Percentiles rank a stretch among this genome's conserved stretches.
Conservation (phyloP, 2,113 vertebrate genomes). For the Raja brachyura region DNA sequence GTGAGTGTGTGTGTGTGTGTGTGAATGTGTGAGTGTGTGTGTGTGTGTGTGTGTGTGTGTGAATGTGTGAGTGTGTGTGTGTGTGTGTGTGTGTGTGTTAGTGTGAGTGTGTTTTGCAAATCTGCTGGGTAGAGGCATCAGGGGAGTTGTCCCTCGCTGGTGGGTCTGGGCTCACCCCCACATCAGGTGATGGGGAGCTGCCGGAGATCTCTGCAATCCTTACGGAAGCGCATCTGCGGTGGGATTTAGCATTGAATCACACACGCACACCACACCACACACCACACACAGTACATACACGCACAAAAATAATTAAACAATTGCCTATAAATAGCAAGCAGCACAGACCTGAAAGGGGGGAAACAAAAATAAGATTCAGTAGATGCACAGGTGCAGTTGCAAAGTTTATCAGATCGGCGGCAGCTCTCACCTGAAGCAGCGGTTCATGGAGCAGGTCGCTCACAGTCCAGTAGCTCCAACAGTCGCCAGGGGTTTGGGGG, state of each 20-base stretch:
- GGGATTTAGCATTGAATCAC: not conserved
- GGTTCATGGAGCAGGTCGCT: not conserved
- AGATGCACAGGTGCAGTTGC: not conserved
- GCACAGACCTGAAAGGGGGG: not conserved
- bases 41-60: no score
- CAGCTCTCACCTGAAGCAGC: not conserved
- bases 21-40: no score
- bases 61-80: no score
- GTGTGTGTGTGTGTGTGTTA: no score
- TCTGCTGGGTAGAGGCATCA: not conserved
- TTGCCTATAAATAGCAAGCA: not conserved
- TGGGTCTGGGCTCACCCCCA: no score
- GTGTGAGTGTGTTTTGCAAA: not conserved
- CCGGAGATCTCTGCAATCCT: not conserved
- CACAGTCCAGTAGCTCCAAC: not conserved
- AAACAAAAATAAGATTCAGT: not conserved
- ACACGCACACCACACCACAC: not conserved
- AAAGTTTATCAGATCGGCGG: not conserved
- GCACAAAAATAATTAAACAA: not conserved
- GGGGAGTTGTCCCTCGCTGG: not conserved
- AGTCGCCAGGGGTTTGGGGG: not conserved
- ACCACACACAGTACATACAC: not conserved
- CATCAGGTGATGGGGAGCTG: not conserved
- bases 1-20: no score
- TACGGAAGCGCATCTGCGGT: not conserved